phyloP scores from a whole-genome alignment of 2,113 vertebrate species.

The Catharus fuscescens region DNA sequence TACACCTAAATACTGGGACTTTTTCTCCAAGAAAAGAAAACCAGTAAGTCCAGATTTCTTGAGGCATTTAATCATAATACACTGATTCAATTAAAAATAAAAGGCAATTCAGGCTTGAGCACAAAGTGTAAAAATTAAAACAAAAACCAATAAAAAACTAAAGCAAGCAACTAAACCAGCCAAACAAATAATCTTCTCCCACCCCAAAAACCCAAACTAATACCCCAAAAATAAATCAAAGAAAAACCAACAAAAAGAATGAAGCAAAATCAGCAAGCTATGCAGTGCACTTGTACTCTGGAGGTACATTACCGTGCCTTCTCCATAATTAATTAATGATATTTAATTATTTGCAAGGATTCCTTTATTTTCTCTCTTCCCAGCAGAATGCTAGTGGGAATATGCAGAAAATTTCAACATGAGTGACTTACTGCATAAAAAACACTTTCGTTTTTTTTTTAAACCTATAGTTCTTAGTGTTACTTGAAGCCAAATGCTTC shows the following conservation, averaged over 20 bases:
- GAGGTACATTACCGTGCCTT: not conserved
- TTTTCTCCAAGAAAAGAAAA: not conserved
- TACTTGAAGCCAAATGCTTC: not conserved
- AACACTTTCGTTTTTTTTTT: not conserved
- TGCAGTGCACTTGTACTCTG: not conserved
- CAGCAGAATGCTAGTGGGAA: not conserved
- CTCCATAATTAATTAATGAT: conserved; percentile 42
- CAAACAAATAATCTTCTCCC: not conserved
- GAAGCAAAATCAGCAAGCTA: not conserved
- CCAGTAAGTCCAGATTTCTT: not conserved
- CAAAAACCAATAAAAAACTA: not conserved
- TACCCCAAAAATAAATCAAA: not conserved
- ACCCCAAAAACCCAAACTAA: not conserved
- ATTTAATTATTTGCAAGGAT: conserved; percentile 60
- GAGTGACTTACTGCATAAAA: not conserved
- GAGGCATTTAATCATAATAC: not conserved
- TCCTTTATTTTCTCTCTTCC: conserved; percentile 20
- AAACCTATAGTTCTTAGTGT: not conserved
- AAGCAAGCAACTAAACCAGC: not conserved
- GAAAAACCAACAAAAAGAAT: not conserved
- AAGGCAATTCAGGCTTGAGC: not conserved
- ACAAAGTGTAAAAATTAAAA: not conserved
- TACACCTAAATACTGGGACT: not conserved
- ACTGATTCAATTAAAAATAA: not conserved
- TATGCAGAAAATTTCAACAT: not conserved